Evolutionary conservation across 2,113 vertebrate genomes (phyloP), one percentile per base, ranked within the genome.

Genomic region (Butastur rufipennis): DNA sequence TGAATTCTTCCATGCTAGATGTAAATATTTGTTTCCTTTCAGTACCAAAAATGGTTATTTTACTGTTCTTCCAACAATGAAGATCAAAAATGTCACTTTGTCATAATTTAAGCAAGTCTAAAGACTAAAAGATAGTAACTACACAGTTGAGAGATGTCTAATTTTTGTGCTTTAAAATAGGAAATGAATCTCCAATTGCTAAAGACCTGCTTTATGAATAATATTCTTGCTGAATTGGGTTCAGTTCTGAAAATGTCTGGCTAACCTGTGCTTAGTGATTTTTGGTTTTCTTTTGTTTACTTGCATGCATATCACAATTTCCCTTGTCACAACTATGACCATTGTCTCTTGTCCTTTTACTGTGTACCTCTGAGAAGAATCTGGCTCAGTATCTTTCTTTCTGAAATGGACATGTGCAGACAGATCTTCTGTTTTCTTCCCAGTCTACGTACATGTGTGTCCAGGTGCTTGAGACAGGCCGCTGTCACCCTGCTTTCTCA

Each of bases 111-210:
- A 78, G 13, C 19, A 47, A 80, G 5, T 43, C 10, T 62, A 65
- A 71, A 81, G 38, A 61, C 23, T 91, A 83, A 58, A 36, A 45
- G 9, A 21, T 25, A 61, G 15, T 29, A 84, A 59, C 16, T 43
- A 32, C 38, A n/a, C 8, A 55, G 21, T 29, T 61, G 23, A 93
- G 32, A 93, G 9, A 59, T 42, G 34, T 36, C 9, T 34, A 62
- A 42, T 26, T 70, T 88, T 71, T 50, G 13, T 93, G 16, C n/a
- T 61, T 96, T 94, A 81, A 93, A 75, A 75, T 32, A n/a, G 9
- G 22, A 93, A 90, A 50, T 61, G 11, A 74, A 36, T 62, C 16
- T 88, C 19, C 17, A 80, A 10, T 83, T 94, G 18, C 45, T 67
- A 53, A 74, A 96, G 22, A 55, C 5, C 6, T 70, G 7, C 29